Base-by-base conservation (phyloP, 2,888 invertebrate species). In the Drosophila mulleri region DNA sequence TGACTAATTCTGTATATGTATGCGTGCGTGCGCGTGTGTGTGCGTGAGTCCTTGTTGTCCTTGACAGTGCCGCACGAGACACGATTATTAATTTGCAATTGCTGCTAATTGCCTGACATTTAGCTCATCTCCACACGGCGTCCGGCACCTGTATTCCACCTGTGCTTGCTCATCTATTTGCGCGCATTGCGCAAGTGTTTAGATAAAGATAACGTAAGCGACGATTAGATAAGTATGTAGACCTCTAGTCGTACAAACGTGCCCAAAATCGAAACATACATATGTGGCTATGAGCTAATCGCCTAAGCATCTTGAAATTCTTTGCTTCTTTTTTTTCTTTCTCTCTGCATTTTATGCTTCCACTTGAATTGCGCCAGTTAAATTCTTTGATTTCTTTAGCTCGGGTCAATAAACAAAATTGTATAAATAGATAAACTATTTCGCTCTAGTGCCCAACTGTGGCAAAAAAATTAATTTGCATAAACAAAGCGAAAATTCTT, bases 61-160 rank as follows among this genome's bases (percentile, higher is more conserved):
- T 90, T 88, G 80, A 62, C 48, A 32, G 50, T 41, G 48, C 47
- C 54, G 72, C 82, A 80, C 74, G 90, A 72, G 78, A 89, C 71
- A 70, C 72, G 90, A 86, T 84, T 84, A 88, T 84, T 88, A 84
- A 84, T 84, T 90, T 84, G 84, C 84, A 90, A 90, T 90, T 90
- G 72, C 81, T 88, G 75, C 90, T 84, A 84, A 84, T 84, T 90
- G 89, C 90, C 88, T 64, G 63, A 63, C 67, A 57, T 56, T 72
- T 60, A 52, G 11, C 20, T 16, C 65, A 45, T 45, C 66, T 35
- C 47, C 12, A 16, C 53, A 16, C 14, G 12, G 2, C 57, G 41
- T 37, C 18, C 42, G 18, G 26, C 45, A 42, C 57, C 26, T 59
- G 70, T 42, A 16, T 48, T 26, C 60, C 66, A 67, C 48, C 67